Percentiles rank a stretch among this genome's conserved stretches.
Evolutionary conservation across 2,888 invertebrate genomes (phyloP).

Genomic region (Erebia ligea): DNA sequence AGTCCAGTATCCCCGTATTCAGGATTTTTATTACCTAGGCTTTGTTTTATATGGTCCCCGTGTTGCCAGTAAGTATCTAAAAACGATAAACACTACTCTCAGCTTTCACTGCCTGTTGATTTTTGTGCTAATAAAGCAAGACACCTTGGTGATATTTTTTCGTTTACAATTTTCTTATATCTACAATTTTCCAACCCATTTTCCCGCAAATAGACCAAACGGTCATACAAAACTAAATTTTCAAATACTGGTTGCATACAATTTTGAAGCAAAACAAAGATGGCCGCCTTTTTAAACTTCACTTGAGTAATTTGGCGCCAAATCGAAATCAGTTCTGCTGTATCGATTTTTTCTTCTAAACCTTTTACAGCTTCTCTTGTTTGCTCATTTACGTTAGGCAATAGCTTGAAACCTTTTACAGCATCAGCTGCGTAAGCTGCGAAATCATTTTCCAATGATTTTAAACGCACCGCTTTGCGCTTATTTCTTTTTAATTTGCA

Average conservation of each 20-base stretch:
- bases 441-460: conserved; percentile 57
- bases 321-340: conserved; percentile 54
- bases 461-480: conserved; percentile 68
- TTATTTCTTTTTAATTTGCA: conserved; percentile 68
- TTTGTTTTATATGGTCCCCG: no score
- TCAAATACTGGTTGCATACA: conserved; percentile 66
- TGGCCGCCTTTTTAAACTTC: conserved; percentile 59
- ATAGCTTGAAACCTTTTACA: conserved; percentile 55
- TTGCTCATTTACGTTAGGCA: conserved; percentile 30
- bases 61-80: no score
- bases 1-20: no score
- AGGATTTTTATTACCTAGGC: no score
- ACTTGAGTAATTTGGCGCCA: conserved; percentile 56
- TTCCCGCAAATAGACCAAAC: conserved; percentile 66
- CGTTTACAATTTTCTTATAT: conserved; percentile 84
- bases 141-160: conserved; percentile 86
- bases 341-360: conserved; percentile 46
- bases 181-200: conserved; percentile 56
- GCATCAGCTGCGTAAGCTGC: conserved; percentile 60
- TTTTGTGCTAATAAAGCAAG: conserved; percentile 83
- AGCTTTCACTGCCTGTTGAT: conserved; percentile 25
- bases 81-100: no score
- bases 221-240: conserved; percentile 68
- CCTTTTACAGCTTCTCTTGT: conserved; percentile 10
- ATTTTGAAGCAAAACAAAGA: conserved; percentile 67